Conservation (phyloP, 2,888 invertebrate genomes). For the Ectemnius cavifrons region DNA sequence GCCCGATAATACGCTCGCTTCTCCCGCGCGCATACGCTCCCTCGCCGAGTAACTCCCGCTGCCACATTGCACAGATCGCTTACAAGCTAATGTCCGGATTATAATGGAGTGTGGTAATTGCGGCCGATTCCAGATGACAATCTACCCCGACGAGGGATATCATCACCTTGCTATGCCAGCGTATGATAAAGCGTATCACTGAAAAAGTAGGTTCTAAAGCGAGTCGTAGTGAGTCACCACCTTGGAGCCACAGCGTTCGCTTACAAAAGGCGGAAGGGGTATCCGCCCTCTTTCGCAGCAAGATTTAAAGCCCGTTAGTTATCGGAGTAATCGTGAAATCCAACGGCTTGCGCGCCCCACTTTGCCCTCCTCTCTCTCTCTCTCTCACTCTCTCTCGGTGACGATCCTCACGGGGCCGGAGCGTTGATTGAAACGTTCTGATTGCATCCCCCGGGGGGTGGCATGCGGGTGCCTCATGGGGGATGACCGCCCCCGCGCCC, state of each 20-base stretch:
- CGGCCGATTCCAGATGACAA: constrained; percentile 11
- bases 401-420: constrained; percentile 66
- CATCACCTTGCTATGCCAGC: constrained; percentile 22
- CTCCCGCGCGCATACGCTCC: not conserved
- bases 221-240: constrained; percentile 67
- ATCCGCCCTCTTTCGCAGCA: constrained; percentile 70
- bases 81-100: not conserved
- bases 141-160: constrained; percentile 13
- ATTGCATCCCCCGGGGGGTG: constrained; percentile 76
- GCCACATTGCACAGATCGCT: no score
- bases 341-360: constrained; percentile 48
- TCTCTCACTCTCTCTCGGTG: constrained; percentile 35
- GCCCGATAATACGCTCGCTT: not conserved
- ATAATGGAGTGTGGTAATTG: constrained; percentile 18
- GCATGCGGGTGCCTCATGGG: constrained; percentile 68
- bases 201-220: constrained; percentile 35
- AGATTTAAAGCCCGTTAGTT: constrained; percentile 76
- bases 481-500: constrained; percentile 55
- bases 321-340: constrained; percentile 72
- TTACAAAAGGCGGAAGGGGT: constrained; percentile 66
- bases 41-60: not conserved
- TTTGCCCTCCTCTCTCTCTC: constrained; percentile 25
- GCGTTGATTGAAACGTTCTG: constrained; percentile 78
- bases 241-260: constrained; percentile 55
- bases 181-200: constrained; percentile 30